Evolutionary conservation across 2,888 invertebrate species (phyloP).

Genomic region (Cosmorhoe ocellata): DNA sequence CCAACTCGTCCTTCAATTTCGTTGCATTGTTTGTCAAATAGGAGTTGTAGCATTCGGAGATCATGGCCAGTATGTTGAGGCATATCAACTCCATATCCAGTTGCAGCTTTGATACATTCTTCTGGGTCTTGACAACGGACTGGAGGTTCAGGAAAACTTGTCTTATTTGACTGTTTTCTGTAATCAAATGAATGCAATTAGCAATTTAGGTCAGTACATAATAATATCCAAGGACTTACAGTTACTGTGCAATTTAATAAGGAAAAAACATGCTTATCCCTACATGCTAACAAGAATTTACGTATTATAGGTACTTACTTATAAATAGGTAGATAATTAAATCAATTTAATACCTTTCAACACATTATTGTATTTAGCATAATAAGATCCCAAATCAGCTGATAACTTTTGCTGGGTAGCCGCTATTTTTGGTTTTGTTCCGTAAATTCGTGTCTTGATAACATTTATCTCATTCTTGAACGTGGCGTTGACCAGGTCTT

Average conservation of each 20-base stretch:
- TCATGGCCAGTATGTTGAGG: constrained; percentile 52
- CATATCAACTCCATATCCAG: constrained; percentile 53
- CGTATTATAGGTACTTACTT: too few species aligned
- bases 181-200: constrained; percentile 23
- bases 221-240: too few species aligned
- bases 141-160: constrained; percentile 28
- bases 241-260: too few species aligned
- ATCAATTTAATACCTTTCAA: constrained; percentile 36
- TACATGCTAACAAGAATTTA: too few species aligned
- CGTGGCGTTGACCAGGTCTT: constrained; percentile 71
- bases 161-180: constrained; percentile 37
- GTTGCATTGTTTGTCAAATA: constrained; percentile 33
- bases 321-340: too few species aligned
- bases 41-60: constrained; percentile 46
- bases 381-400: constrained; percentile 25
- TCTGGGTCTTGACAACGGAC: constrained; percentile 31
- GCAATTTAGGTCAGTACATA: too few species aligned
- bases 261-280: too few species aligned
- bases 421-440: constrained; percentile 48
- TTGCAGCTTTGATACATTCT: constrained; percentile 46
- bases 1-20: constrained; percentile 38
- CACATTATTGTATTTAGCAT: constrained; percentile 14
- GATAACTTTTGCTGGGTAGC: constrained; percentile 37
- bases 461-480: constrained; percentile 64
- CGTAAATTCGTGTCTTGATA: constrained; percentile 66